Evolutionary conservation across 2,888 invertebrate species (phyloP).

Genomic region (Yponomeuta sedellus): DNA sequence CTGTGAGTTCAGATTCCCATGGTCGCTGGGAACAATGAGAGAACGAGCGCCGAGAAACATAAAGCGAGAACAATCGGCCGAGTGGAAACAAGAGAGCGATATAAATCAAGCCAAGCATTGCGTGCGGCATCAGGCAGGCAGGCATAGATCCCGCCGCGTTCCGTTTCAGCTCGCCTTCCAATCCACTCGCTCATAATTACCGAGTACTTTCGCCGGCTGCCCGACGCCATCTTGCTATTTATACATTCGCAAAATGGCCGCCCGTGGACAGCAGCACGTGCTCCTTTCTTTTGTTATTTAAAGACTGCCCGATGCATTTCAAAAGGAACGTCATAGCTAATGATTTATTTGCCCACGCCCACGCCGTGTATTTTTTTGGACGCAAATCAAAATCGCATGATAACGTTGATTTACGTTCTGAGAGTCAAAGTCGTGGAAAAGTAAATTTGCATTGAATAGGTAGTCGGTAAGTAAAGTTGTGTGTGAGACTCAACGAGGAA

Average conservation of each 20-base stretch:
- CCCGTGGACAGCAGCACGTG: constrained; percentile 51
- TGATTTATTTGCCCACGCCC: constrained; percentile 18
- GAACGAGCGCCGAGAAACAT: constrained; percentile 51
- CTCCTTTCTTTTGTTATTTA: constrained; percentile 50
- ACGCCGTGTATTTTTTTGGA: constrained; percentile 1
- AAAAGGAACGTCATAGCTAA: constrained; percentile 20
- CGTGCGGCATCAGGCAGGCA: constrained; percentile 43
- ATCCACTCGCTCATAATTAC: constrained; percentile 67
- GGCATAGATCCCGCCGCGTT: constrained; percentile 65
- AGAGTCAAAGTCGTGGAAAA: constrained; percentile 4
- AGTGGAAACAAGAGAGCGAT: constrained; percentile 68
- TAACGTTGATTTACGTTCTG: constrained; percentile 11
- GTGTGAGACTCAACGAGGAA: constrained; percentile 48
- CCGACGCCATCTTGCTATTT: constrained; percentile 72
- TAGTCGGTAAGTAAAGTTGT: constrained; percentile 46
- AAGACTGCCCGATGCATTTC: constrained; percentile 30
- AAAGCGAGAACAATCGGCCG: constrained; percentile 67
- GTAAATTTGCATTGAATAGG: constrained; percentile 66
- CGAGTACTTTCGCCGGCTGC: constrained; percentile 70
- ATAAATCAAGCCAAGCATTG: constrained; percentile 72
- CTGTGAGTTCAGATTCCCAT: constrained; percentile 53
- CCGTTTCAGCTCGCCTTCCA: constrained; percentile 54
- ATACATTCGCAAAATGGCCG: constrained; percentile 69
- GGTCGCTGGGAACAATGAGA: constrained; percentile 64
- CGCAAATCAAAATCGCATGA: constrained; percentile 1